Conservation (phyloP, 2,113 vertebrate species). For the Tachysurus vachellii region DNA sequence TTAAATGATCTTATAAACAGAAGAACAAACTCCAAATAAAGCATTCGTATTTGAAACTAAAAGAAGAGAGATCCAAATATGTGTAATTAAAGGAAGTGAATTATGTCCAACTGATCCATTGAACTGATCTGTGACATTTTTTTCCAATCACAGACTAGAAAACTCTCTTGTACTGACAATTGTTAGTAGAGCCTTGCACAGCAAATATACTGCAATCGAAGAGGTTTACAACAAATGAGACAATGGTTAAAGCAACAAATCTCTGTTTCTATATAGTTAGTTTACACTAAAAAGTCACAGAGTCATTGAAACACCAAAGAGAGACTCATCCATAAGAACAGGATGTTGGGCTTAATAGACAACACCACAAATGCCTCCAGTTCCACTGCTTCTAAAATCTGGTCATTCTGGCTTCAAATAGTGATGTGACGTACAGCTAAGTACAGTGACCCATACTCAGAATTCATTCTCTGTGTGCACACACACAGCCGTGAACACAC, state of each 20-base stretch:
- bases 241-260: background rate
- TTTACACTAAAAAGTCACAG: background rate
- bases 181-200: background rate
- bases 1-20: background rate
- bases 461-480: no score
- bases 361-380: background rate
- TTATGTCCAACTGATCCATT: background rate
- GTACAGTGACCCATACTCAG: no score
- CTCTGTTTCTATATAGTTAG: background rate
- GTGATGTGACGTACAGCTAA: no score
- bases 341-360: background rate
- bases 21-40: background rate
- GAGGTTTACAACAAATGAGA: background rate
- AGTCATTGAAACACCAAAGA: background rate
- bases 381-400: background rate
- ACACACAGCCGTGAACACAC: no score
- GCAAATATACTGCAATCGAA: background rate
- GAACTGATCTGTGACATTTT: background rate
- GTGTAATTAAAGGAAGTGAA: background rate
- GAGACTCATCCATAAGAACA: background rate
- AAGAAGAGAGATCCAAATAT: background rate
- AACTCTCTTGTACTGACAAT: background rate
- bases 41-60: background rate
- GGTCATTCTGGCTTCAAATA: background rate
- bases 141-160: background rate